Conservation (phyloP, 1,140 invertebrate species). For the Pseudomyrmex gracilis region DNA sequence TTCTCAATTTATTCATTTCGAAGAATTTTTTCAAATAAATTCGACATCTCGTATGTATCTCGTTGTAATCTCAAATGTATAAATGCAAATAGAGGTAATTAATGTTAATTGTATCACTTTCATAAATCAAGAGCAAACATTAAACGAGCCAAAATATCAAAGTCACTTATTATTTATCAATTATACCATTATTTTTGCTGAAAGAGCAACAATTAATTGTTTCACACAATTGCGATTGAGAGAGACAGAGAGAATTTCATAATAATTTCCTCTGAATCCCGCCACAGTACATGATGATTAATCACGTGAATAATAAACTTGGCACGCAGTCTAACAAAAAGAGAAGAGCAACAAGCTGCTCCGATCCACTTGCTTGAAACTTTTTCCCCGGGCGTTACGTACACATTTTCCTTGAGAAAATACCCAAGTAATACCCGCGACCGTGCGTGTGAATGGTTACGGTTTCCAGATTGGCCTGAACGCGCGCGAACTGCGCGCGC, state of each 20-base stretch:
- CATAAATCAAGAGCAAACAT: no score
- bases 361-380: constrained; percentile 40
- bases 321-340: not conserved
- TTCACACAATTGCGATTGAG: not conserved
- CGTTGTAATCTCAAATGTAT: no score
- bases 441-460: constrained; percentile 76
- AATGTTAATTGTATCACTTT: no score
- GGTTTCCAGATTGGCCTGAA: constrained; percentile 64
- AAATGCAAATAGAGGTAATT: no score
- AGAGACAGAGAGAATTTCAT: not conserved
- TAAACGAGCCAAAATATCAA: not conserved
- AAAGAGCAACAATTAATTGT: not conserved
- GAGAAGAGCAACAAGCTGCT: not conserved
- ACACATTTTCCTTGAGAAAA: constrained; percentile 77
- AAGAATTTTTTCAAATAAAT: not conserved
- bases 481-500: not conserved
- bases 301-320: not conserved
- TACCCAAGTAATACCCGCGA: constrained; percentile 68
- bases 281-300: not conserved
- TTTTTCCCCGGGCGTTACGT: constrained; percentile 20
- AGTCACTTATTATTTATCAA: not conserved
- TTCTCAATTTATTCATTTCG: not conserved
- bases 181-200: not conserved
- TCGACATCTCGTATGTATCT: not conserved
- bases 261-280: not conserved